A percentile compares a stretch with the other conserved stretches of the same genome.
Evolutionary conservation across 2,113 vertebrate genomes (phyloP).

Genomic region (Xenopus laevis): DNA sequence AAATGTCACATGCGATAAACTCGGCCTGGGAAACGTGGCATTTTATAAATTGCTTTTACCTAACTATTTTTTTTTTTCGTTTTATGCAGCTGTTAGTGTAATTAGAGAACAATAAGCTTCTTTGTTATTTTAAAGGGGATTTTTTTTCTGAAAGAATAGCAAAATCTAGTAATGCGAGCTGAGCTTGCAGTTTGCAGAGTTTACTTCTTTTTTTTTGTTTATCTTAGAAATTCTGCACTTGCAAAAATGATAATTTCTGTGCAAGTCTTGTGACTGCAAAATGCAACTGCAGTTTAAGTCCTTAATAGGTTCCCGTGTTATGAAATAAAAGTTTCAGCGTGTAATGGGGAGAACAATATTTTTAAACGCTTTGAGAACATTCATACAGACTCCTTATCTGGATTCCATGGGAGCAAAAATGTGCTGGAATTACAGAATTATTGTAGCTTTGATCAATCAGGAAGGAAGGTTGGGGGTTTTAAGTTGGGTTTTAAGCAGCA

Average conservation of each 20-base stretch:
- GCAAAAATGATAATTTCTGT: background rate
- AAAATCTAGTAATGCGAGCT: background rate
- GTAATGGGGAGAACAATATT: no score
- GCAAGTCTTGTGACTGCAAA: background rate
- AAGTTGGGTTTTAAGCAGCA: no score
- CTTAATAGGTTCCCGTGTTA: no score
- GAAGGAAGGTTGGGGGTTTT: no score
- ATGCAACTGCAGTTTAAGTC: background rate
- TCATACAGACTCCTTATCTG: no score
- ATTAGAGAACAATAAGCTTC: background rate
- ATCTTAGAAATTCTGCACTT: background rate
- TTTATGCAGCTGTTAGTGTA: background rate
- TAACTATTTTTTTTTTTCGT: background rate
- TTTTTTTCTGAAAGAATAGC: background rate
- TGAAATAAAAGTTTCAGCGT: no score
- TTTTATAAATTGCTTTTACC: constrained; percentile 3
- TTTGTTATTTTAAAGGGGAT: background rate
- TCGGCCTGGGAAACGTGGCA: constrained; percentile 3
- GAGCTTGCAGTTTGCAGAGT: no score
- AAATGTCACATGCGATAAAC: constrained; percentile 11
- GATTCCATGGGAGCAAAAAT: no score
- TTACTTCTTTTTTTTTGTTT: no score
- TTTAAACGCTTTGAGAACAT: no score
- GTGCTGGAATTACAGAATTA: no score
- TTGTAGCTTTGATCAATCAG: no score